These are phyloP conservation scores for Brachyhypopomus gauderio DNA, from an alignment of 2,113 vertebrate species.

Conservation along the genomic window DNA sequence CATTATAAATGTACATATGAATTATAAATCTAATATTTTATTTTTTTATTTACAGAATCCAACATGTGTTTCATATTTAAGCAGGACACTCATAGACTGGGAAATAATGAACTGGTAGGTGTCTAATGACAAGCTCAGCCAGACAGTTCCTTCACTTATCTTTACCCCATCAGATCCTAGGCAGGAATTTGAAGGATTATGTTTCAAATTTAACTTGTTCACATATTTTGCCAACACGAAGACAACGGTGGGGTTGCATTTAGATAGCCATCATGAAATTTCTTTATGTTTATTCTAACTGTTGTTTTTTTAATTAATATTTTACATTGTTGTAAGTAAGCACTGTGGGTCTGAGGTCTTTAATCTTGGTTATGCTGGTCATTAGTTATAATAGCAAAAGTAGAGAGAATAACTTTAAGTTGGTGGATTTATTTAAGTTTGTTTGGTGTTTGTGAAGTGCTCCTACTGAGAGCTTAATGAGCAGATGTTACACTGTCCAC, in stretches of 20 bases:
- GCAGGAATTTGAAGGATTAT: slow-evolving; percentile 16
- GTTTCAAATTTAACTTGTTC: slow-evolving; percentile 14
- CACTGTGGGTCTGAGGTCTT: slow-evolving; percentile 63
- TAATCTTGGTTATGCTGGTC: slow-evolving; percentile 59
- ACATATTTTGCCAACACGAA: neutral
- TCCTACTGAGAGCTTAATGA: neutral
- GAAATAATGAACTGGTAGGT: no score
- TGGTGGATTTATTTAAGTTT: slow-evolving; percentile 49
- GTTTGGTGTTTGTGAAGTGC: neutral
- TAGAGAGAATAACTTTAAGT: slow-evolving; percentile 38
- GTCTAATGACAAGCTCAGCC: neutral
- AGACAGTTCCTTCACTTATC: neutral
- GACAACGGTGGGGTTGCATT: neutral
- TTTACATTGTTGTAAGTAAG: no score
- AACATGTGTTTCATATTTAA: no score
- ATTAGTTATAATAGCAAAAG: slow-evolving; percentile 61
- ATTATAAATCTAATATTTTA: no score
- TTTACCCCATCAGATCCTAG: neutral
- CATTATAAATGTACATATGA: no score
- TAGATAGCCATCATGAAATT: neutral
- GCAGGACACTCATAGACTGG: no score
- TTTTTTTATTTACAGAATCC: no score
- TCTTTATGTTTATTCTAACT: neutral
- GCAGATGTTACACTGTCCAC: neutral
- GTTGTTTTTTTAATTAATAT: no score